Evolutionary conservation across 2,113 vertebrate species (phyloP), one percentile per base, ranked within the genome.

Genomic region (Macquaria australasica): DNA sequence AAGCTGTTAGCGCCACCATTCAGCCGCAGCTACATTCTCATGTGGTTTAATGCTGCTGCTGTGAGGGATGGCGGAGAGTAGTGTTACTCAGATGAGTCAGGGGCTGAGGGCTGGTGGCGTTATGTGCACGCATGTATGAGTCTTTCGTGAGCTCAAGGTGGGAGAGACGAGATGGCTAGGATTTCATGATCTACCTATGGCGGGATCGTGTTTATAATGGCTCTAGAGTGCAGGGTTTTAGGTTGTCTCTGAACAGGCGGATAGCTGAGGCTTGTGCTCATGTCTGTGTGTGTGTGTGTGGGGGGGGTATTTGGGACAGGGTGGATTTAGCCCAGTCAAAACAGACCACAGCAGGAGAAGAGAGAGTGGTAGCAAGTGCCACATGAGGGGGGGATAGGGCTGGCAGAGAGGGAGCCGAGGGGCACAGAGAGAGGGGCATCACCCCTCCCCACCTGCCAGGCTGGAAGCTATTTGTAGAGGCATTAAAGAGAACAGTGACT

Each of bases 391-490:
- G 77, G 85, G 70, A 34, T 67, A 80, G 20, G 73, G 58, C 59
- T 83, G 82, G 84, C 79, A 92, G 12, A 60, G 69, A 82, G 34
- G 68, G 67, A 72, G 79, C 39, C 0, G 16, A 70, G 85, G 83
- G 87, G 82, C 74, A 83, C 75, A 77, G 8, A 69, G 71, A 66
- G 60, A 80, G 83, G 82, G 83, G 60, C 82, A 88, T 31, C 72
- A 1, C 43, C 71, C 3, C 31, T 3, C 8, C 51, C 77, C 60
- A 53, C 16, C 64, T 62, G 64, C 79, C 75, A 82, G 83, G 51
- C 83, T 76, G 81, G 72, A 70, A 14, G 82, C 93, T 90, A 93
- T 93, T 94, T 94, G 85, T 76, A 92, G 91, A 87, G 67, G 72
- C 81, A 87, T 86, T 81, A 83, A 87, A 91, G 87, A 84, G 85